These are phyloP conservation scores for Silurus asotus DNA, from an alignment of 2,113 vertebrate genomes.

Conservation along the genomic window DNA sequence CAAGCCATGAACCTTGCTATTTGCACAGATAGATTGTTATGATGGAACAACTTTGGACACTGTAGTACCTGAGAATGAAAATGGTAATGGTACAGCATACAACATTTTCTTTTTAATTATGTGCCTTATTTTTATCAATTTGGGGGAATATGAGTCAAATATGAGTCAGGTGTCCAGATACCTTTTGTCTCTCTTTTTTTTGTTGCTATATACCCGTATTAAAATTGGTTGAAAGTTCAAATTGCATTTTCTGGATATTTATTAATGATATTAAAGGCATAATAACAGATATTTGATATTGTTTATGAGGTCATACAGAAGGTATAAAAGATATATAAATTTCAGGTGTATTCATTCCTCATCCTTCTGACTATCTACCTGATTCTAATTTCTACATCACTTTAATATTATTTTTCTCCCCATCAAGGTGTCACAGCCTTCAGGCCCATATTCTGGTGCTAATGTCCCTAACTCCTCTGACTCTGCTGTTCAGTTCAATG, in stretches of 20 bases:
- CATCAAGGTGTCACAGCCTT: conserved; percentile 25
- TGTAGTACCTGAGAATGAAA: background rate
- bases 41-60: background rate
- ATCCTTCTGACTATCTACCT: background rate
- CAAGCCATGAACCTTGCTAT: too few relatives aligned
- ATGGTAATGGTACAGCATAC: too few relatives aligned
- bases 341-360: background rate
- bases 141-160: too few relatives aligned
- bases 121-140: too few relatives aligned
- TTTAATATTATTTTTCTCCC: background rate
- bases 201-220: background rate
- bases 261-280: background rate
- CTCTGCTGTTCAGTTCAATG: conserved; percentile 52
- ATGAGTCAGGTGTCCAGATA: too few relatives aligned
- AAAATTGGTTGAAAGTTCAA: background rate
- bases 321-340: background rate
- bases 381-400: background rate
- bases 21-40: too few relatives aligned
- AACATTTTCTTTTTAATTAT: too few relatives aligned
- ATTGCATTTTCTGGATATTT: background rate
- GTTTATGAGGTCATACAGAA: background rate
- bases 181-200: background rate
- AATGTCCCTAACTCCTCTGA: conserved; percentile 12
- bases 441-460: background rate
- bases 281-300: background rate